Evolutionary conservation across 1,140 invertebrate species (phyloP).

Genomic region (Diprion similis): DNA sequence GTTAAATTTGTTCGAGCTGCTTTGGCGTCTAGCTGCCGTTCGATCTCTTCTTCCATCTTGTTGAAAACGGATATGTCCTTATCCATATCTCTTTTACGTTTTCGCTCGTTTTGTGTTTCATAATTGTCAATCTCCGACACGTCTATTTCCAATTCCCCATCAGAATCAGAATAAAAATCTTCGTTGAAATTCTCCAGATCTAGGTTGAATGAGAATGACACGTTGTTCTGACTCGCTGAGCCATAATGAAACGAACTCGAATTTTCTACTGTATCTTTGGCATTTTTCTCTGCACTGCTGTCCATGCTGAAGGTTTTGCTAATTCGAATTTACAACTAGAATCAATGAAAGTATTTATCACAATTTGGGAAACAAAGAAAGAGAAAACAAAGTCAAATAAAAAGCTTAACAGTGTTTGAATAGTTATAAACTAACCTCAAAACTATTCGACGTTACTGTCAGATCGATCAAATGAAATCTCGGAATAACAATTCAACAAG

Average conservation of each 20-base stretch:
- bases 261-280: too few relatives aligned
- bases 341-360: too few relatives aligned
- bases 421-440: too few relatives aligned
- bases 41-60: conserved; percentile 69
- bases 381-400: too few relatives aligned
- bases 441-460: too few relatives aligned
- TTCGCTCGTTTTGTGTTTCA: conserved; percentile 41
- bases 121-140: conserved; percentile 51
- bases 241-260: background rate
- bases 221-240: conserved; percentile 24
- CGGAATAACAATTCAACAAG: too few relatives aligned
- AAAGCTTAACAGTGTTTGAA: too few relatives aligned
- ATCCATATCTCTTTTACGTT: conserved; percentile 43
- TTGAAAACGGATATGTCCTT: conserved; percentile 56
- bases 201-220: conserved; percentile 54
- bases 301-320: too few relatives aligned
- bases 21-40: conserved; percentile 70
- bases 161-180: conserved; percentile 51
- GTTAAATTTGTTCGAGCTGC: conserved; percentile 72
- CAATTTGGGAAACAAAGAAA: too few relatives aligned
- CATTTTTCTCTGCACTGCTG: too few relatives aligned
- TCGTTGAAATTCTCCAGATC: conserved; percentile 46
- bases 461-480: too few relatives aligned
- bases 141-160: conserved; percentile 54
- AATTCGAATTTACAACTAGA: too few relatives aligned